phyloP scores from a whole-genome alignment of 1,140 invertebrate species.

The Brachionus calyciflorus region DNA sequence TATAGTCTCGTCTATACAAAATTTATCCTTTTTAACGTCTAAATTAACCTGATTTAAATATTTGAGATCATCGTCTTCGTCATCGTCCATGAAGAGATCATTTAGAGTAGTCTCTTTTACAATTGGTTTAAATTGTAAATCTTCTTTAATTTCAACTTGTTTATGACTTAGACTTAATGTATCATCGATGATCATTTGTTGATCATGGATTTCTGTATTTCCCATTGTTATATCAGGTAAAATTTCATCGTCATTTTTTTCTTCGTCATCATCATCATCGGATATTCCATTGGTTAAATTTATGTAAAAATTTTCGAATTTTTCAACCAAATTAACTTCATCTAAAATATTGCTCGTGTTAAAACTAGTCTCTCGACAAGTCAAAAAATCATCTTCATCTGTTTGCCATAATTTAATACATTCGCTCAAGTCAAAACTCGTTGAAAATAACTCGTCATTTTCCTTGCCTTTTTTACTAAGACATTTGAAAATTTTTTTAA shows the following conservation, averaged over 20 bases:
- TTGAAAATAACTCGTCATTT: background rate
- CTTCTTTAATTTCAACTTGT: background rate
- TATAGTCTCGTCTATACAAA: slow-evolving; percentile 29
- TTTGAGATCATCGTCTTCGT: slow-evolving; percentile 33
- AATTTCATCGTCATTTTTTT: background rate
- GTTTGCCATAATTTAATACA: slow-evolving; percentile 15
- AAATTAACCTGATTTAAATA: background rate
- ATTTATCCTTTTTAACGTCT: background rate
- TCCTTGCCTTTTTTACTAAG: slow-evolving; percentile 16
- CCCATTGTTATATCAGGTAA: too few relatives aligned
- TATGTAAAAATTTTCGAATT: slow-evolving; percentile 12
- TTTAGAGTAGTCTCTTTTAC: slow-evolving; percentile 21
- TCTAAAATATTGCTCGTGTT: background rate
- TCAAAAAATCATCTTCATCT: slow-evolving; percentile 13
- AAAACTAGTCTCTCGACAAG: background rate
- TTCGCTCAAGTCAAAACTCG: background rate
- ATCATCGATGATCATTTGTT: background rate
- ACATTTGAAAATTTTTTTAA: slow-evolving; percentile 37
- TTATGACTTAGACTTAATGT: background rate
- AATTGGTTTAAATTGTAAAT: too few relatives aligned
- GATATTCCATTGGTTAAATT: slow-evolving; percentile 11
- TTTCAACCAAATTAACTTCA: background rate
- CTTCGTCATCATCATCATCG: background rate
- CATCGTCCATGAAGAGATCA: slow-evolving; percentile 26
- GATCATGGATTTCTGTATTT: background rate